Conservation (phyloP, 2,113 vertebrate species). For the Rafetus swinhoei region DNA sequence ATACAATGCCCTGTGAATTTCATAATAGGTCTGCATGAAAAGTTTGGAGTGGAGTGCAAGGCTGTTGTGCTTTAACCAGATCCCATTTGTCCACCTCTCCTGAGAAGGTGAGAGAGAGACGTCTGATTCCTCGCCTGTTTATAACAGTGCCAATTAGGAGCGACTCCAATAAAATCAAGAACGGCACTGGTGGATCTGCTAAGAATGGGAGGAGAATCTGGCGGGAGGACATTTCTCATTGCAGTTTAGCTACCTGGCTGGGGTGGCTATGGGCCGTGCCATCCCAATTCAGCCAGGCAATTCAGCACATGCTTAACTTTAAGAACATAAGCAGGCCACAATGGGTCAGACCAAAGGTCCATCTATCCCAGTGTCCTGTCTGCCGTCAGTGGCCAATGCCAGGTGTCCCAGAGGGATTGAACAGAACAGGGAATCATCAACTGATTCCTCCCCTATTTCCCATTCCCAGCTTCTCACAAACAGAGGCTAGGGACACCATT, state of each 20-base stretch:
- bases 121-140: not conserved
- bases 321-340: too few relatives aligned
- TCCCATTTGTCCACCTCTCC: accelerated
- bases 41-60: accelerated
- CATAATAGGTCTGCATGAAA: not conserved
- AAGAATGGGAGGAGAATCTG: not conserved
- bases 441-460: too few relatives aligned
- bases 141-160: not conserved
- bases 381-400: too few relatives aligned
- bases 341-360: too few relatives aligned
- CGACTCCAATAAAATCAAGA: not conserved
- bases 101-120: not conserved
- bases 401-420: too few relatives aligned
- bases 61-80: not conserved
- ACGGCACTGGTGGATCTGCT: not conserved
- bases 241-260: not conserved
- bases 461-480: too few relatives aligned
- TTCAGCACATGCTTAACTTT: too few relatives aligned
- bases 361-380: too few relatives aligned
- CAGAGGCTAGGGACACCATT: too few relatives aligned
- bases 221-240: not conserved
- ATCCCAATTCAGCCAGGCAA: not conserved
- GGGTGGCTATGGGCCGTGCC: not conserved
- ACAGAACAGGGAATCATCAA: too few relatives aligned
- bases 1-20: not conserved